Evolutionary conservation across 2,888 invertebrate genomes (phyloP).

Genomic region (Platycnemis pennipes): DNA sequence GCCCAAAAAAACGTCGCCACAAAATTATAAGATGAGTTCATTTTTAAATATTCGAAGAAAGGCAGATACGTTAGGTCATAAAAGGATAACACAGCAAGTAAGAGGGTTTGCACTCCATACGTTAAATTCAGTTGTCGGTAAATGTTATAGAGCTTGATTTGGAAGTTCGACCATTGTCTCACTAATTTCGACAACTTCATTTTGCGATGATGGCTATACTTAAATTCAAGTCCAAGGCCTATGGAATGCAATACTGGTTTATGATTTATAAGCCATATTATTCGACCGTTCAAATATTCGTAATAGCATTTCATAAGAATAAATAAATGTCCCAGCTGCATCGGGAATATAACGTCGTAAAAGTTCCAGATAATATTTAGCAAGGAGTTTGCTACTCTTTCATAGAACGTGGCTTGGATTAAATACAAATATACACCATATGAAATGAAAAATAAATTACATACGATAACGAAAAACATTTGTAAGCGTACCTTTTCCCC

Average conservation of each 20-base stretch:
- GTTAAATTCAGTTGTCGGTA: not conserved
- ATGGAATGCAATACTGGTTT: not conserved
- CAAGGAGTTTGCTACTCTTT: not conserved
- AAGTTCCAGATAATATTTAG: not conserved
- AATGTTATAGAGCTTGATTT: not conserved
- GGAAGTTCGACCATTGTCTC: not conserved
- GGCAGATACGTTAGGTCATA: no score
- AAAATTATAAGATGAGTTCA: not conserved
- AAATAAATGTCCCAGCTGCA: not conserved
- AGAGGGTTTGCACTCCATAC: not conserved
- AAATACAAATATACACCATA: not conserved
- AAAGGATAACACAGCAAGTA: not conserved
- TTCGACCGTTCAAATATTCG: not conserved
- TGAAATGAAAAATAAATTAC: not conserved
- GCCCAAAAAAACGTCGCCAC: not conserved
- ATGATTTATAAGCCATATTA: not conserved
- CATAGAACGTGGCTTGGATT: not conserved
- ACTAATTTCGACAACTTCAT: not conserved
- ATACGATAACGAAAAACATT: not conserved
- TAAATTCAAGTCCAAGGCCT: not conserved
- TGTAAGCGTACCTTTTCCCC: not conserved
- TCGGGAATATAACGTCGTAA: not conserved
- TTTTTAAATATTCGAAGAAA: no score
- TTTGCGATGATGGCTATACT: not conserved
- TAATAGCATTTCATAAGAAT: not conserved